Base-by-base conservation (phyloP, 2,797 vertebrate genomes). In the Cyclura pinguis region DNA sequence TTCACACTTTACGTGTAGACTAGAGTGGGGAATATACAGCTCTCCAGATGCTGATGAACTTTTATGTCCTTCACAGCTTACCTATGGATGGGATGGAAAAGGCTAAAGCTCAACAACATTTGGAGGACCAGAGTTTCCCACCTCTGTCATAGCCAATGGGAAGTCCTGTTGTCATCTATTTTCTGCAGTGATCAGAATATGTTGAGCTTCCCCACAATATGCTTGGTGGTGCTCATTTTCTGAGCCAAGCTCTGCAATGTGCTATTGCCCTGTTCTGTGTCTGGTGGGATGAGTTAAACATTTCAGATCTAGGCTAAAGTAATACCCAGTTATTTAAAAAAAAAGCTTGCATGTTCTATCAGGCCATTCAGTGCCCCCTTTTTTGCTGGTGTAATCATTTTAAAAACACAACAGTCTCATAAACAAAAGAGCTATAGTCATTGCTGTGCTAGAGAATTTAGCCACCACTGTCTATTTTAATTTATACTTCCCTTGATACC, bases 311-410 rank as follows among this genome's bases (percentile, higher is more conserved):
- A 12, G 20, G 59, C 20, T 62, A 6, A 6, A 42, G 55, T 50
- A 62, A 64, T 76, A 89, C 52, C 13, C 42, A 84, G 38, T 32
- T 10, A 18, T 38, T 22, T 18, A n/a, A 74, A 67, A 89, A 67
- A 89, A 84, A 89, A 3, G 84, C 35, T 74, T 88, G 38, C 55
- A 84, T 89, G 59, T 57, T 77, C 35, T 80, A 55, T 89, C 72
- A 83, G 72, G 29, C 42, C 18, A 74, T 83, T 77, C 24, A 67
- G 14, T 78, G 27, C 69, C 42, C 38, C 29, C 38, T 38, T 55
- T 78, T 85, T 69, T 89, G 83, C 12, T 16, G 42, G 38, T n/a
- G 52, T 72, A 69, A 80, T 85, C 47, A 72, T 32, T 85, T 89
- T 52, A 80, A 67, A 89, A 85, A 50, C 50, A 32, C 57, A 80